Percentiles rank a stretch among this genome's conserved stretches.
Conservation (phyloP, 2,888 invertebrate species). For the Andrena fulva region DNA sequence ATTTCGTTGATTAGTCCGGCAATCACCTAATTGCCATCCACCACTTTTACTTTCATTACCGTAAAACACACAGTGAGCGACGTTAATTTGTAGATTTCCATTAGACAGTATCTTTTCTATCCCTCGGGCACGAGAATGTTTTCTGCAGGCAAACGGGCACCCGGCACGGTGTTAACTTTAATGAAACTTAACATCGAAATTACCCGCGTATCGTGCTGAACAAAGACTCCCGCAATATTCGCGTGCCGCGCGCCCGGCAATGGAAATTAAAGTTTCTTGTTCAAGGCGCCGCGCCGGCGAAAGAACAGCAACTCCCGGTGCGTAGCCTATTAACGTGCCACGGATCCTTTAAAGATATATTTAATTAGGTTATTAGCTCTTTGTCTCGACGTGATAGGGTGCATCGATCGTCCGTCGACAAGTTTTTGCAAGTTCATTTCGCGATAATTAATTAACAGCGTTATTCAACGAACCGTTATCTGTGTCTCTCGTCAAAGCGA, state of each 20-base stretch:
- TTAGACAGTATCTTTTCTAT: conserved; percentile 27
- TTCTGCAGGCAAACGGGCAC: background rate
- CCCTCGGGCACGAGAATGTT: no score
- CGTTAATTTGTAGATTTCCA: conserved; percentile 46
- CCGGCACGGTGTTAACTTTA: conserved; percentile 42
- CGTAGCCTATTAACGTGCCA: background rate
- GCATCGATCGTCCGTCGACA: background rate
- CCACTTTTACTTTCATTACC: background rate
- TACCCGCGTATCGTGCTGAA: conserved; percentile 21
- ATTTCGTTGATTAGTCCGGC: background rate
- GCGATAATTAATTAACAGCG: conserved; percentile 16
- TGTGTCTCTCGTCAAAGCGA: no score
- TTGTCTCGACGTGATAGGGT: background rate
- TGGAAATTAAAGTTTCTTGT: conserved; percentile 52
- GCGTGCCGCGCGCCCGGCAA: conserved; percentile 19
- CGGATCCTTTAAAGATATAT: conserved; percentile 16
- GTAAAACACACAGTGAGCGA: background rate
- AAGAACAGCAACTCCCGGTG: conserved; percentile 16
- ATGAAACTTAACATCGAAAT: conserved; percentile 56
- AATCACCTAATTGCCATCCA: conserved; percentile 29
- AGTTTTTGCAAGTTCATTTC: background rate
- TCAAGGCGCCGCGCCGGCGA: background rate
- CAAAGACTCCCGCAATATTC: conserved; percentile 29
- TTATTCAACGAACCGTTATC: background rate
- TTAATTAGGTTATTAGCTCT: conserved; percentile 9